Evolutionary conservation across 1,140 invertebrate species (phyloP), one percentile per base, ranked within the genome.

Genomic region (Microplitis mediator): DNA sequence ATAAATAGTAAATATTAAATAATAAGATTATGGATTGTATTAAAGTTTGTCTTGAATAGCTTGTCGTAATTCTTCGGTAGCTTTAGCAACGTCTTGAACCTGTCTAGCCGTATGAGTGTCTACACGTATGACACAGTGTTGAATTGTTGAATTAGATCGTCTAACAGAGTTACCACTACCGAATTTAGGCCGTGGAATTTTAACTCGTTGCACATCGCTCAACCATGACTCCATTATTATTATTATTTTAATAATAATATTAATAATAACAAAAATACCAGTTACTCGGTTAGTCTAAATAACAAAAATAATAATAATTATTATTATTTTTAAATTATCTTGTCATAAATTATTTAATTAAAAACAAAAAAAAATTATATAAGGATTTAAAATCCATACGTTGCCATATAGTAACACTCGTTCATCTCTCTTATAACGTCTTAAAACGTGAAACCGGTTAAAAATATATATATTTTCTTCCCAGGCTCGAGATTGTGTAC

Each of bases 181-280:
- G 80, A 95, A 94, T 89, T 95, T 95, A 36, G 94, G 94, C 72
- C 94, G 89, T 63, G 94, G 94, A 75, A 95, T 95, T 74, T 92
- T 88, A 69, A 95, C 92, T 78, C 92, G 89, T 86, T 95, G 94
- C 35, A 95, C 92, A 80, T 95, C 93, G 62, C 90, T 91, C 76
- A 95, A 85, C 92, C 93, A 95, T 74, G 92, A 92, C 81, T 95
- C 93, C 93, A 95, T 95, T 77, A 39, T 71, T 4, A 62, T 56
- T 45, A 14, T 68, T 65, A 56, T 65, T 65, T 62, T 39, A n/a
- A 39, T 64, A 54, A 6, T 54, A 36, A 72, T 23, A 8, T 14
- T 14, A 56, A 65, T 35, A 58, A 23, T 0, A 14, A 4, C 5
- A 56, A 16, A 35, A 14, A 35, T 9, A 36, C 1, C 3, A 34